A percentile compares a stretch with the other conserved stretches of the same genome.
These are phyloP conservation scores for Odontocolon sp. DNA, from an alignment of 2,888 invertebrate species.

Conservation along the genomic window DNA sequence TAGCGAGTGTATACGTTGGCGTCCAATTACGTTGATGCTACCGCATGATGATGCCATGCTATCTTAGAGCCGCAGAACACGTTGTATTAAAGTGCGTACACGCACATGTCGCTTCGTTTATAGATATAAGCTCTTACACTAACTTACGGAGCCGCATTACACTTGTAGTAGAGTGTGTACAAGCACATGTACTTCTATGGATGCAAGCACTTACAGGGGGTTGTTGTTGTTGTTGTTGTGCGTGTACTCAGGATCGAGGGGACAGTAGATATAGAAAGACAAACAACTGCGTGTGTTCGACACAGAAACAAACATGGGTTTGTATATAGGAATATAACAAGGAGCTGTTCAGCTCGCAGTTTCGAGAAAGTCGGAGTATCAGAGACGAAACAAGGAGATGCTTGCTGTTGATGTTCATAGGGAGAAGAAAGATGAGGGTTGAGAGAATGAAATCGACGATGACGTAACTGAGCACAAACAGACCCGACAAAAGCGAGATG, in stretches of 20 bases:
- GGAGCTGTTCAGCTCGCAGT: constrained; percentile 11
- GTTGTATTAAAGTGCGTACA: constrained; percentile 41
- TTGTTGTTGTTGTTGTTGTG: not conserved
- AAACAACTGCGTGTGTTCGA: constrained; percentile 19
- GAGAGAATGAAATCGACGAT: constrained; percentile 42
- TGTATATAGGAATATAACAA: constrained; percentile 8
- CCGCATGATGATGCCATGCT: constrained; percentile 55
- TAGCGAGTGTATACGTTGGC: constrained; percentile 38
- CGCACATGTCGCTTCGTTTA: too few species aligned
- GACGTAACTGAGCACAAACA: constrained; percentile 52
- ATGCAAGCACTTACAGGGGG: constrained; percentile 31
- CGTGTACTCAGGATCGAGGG: constrained; percentile 3
- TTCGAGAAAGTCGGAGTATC: not conserved
- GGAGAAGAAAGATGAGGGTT: constrained; percentile 23
- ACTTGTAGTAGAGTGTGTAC: constrained; percentile 45
- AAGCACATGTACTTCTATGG: constrained; percentile 41
- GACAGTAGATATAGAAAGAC: not conserved
- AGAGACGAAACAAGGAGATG: constrained; percentile 5
- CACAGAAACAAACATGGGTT: not conserved
- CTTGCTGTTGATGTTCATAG: constrained; percentile 24
- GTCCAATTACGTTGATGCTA: constrained; percentile 64
- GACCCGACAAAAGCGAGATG: constrained; percentile 37
- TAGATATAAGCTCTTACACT: too few species aligned
- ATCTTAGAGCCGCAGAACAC: constrained; percentile 58
- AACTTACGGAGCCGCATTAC: constrained; percentile 53